These are phyloP conservation scores for Drosophila ananassae DNA, from an alignment of 1,140 invertebrate species.

Conservation along the genomic window DNA sequence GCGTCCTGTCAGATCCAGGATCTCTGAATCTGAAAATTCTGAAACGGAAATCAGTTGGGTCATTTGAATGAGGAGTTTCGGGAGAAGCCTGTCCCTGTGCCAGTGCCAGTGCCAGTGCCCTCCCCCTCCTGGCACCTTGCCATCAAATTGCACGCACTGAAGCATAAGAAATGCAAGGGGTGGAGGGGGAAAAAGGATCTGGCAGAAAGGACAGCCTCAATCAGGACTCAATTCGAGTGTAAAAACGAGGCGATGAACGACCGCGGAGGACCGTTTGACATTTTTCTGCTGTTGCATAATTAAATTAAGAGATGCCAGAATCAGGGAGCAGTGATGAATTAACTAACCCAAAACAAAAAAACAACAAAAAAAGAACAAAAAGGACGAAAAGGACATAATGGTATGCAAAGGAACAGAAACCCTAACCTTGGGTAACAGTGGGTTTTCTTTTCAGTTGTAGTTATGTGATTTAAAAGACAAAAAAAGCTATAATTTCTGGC, in stretches of 20 bases:
- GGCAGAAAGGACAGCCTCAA: constrained; percentile 35
- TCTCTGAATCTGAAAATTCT: constrained; percentile 47
- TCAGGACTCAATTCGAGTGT: constrained; percentile 77
- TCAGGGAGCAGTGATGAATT: constrained; percentile 2
- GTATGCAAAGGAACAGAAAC: not conserved
- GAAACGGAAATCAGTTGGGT: constrained; percentile 50
- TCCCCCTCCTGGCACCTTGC: constrained; percentile 19
- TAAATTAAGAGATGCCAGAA: constrained; percentile 68
- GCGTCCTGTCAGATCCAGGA: constrained; percentile 70
- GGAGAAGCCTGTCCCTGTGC: not conserved
- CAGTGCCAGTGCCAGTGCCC: not conserved
- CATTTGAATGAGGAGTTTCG: constrained; percentile 66
- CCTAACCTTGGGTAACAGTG: not conserved
- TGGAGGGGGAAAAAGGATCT: constrained; percentile 2
- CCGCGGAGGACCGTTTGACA: constrained; percentile 65
- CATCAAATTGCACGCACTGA: constrained; percentile 71
- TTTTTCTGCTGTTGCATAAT: constrained; percentile 74
- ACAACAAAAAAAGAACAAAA: not conserved
- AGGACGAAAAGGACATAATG: not conserved
- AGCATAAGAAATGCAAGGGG: constrained; percentile 65
- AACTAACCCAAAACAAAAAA: not conserved
- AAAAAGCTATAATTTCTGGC: no score
- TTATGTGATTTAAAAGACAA: no score
- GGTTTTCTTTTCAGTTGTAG: no score
- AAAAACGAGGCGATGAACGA: constrained; percentile 65